Evolutionary conservation across 2,888 invertebrate genomes (phyloP), one percentile per base, ranked within the genome.

Genomic region (Petrophora chlorosata): DNA sequence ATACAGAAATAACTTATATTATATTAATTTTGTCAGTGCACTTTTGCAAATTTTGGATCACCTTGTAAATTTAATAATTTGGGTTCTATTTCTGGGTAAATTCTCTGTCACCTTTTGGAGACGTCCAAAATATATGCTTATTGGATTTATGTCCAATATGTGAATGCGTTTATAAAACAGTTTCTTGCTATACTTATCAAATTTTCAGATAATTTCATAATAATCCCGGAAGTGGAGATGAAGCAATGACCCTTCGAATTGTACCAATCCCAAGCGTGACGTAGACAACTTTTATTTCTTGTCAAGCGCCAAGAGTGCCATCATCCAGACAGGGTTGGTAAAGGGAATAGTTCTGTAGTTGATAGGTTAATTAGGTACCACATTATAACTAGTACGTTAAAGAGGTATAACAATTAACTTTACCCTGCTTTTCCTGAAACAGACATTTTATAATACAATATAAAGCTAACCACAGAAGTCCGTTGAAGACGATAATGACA

Each of bases 161-260:
- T 40, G 15, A 17, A 47, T 14, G 30, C 30, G 13, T 35, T 25
- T 34, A 35, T 30, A 28, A 15, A 29, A 33, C 33, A 9, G 12
- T 2, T 42, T 47, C 46, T 47, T 30, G 45, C 42, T 33, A n/a
- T n/a, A 25, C 38, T 34, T 30, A 34, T 42, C 33, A 39, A 12
- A 26, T 47, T 44, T 47, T 12, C 40, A 19, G 15, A 16, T 45
- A 34, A 43, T 9, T 52, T 42, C 10, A 43, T 47, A 39, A 41
- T 28, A 42, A 53, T 38, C 36, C 54, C 52, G 56, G 56, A 56
- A 59, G 43, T 22, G 14, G 33, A 22, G 41, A 54, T 52, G 30
- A 56, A 71, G 63, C 61, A 67, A 62, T 66, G 71, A 73, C 67
- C 74, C 60, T 61, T 55, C 34, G 53, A 39, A 45, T 51, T 36